A percentile compares a stretch with the other conserved stretches of the same genome.
These are phyloP conservation scores for Gymnoscopelus microlampas DNA, from an alignment of 2,797 vertebrate genomes.

Conservation along the genomic window DNA sequence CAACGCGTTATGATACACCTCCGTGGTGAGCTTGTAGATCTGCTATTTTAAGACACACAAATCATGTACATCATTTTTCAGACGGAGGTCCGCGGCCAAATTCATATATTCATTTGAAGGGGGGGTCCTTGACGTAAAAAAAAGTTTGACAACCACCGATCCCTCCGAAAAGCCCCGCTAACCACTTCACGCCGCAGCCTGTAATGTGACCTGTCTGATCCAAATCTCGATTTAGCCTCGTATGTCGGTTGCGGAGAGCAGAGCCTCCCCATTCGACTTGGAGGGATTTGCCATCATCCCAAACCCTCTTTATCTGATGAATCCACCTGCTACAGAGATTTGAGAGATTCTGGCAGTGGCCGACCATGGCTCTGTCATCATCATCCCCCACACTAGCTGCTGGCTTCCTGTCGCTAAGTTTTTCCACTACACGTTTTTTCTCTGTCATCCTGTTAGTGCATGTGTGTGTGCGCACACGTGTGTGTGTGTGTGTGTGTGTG, in stretches of 20 bases:
- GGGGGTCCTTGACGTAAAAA: too few relatives aligned
- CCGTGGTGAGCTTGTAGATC: too few relatives aligned
- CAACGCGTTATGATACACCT: too few relatives aligned
- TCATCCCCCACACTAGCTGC: constrained; percentile 37
- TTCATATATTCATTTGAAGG: too few relatives aligned
- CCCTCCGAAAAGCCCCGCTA: constrained; percentile 38
- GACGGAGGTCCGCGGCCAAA: too few relatives aligned
- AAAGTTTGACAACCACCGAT: too few relatives aligned
- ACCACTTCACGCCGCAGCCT: constrained; percentile 67
- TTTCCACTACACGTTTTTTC: constrained; percentile 53
- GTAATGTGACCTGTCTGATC: constrained; percentile 72
- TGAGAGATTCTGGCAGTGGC: constrained; percentile 74
- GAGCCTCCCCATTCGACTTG: constrained; percentile 72
- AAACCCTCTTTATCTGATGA: constrained; percentile 82
- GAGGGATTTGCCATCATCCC: constrained; percentile 78
- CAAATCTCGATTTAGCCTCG: constrained; percentile 75
- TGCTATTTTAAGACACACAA: too few relatives aligned
- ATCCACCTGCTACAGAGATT: constrained; percentile 81
- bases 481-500: background rate
- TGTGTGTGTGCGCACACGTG: constrained; percentile 24
- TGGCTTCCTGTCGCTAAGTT: constrained; percentile 51
- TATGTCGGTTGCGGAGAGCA: constrained; percentile 63
- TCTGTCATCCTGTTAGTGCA: constrained; percentile 45
- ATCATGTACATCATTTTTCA: too few relatives aligned
- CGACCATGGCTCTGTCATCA: constrained; percentile 51